phyloP scores from a whole-genome alignment of 2,797 vertebrate species.

The Leuciscus waleckii region DNA sequence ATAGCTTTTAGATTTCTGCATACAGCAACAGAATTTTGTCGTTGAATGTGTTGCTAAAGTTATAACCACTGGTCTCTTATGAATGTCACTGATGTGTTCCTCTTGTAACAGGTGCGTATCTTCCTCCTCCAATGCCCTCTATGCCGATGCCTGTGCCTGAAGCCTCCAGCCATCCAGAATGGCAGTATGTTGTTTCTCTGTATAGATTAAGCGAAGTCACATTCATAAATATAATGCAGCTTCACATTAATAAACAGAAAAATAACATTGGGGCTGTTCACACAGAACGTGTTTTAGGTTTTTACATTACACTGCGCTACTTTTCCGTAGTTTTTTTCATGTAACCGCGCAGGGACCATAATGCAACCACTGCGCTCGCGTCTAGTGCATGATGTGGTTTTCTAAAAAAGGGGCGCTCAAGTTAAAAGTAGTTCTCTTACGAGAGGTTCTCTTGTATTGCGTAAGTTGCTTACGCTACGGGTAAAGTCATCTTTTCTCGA shows the following conservation, averaged over 20 bases:
- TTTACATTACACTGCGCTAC: neutral
- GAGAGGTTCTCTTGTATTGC: too few relatives aligned
- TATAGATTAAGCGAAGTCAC: neutral
- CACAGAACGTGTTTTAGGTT: neutral
- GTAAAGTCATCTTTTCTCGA: too few relatives aligned
- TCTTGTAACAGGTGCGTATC: conserved; percentile 70
- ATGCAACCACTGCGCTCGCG: too few relatives aligned
- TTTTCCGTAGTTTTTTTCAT: too few relatives aligned
- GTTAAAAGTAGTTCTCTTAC: too few relatives aligned
- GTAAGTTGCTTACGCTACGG: too few relatives aligned
- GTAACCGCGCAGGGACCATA: too few relatives aligned
- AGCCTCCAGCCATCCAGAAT: conserved; percentile 66
- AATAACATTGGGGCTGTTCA: neutral
- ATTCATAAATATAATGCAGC: neutral
- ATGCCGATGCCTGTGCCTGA: conserved; percentile 65
- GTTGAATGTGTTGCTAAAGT: neutral
- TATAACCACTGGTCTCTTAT: neutral
- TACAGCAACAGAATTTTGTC: neutral
- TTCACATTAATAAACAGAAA: neutral
- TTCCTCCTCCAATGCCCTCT: conserved; percentile 77
- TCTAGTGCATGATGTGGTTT: too few relatives aligned
- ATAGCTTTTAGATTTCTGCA: neutral
- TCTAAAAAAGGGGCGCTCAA: too few relatives aligned
- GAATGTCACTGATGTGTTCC: neutral
- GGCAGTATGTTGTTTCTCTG: conserved; percentile 70